These are phyloP conservation scores for Tyria jacobaeae DNA, from an alignment of 2,888 invertebrate species.

Conservation along the genomic window DNA sequence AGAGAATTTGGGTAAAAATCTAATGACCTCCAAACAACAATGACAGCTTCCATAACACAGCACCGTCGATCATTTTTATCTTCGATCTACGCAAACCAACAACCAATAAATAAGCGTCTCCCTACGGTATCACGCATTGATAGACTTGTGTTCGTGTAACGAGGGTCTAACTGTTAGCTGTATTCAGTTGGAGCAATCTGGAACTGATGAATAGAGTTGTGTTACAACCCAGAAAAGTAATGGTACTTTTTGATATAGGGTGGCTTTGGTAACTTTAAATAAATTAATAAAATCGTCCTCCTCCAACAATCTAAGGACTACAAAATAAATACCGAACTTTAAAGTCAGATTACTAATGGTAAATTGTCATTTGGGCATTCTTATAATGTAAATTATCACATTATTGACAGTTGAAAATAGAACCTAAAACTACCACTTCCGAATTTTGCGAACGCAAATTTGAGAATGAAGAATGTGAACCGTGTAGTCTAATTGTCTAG, in stretches of 20 bases:
- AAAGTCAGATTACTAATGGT: too few relatives aligned
- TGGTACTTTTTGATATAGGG: neutral
- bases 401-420: too few relatives aligned
- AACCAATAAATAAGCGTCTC: slow-evolving; percentile 24
- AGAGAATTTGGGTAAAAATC: neutral
- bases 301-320: too few relatives aligned
- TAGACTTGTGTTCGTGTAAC: slow-evolving; percentile 32
- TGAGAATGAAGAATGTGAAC: too few relatives aligned
- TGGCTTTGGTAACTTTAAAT: too few relatives aligned
- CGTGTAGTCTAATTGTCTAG: too few relatives aligned
- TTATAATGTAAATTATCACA: too few relatives aligned
- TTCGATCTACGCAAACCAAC: slow-evolving; percentile 19
- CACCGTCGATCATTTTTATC: slow-evolving; percentile 31
- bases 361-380: too few relatives aligned
- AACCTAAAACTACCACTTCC: too few relatives aligned
- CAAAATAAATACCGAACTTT: too few relatives aligned
- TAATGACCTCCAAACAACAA: neutral
- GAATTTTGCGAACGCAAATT: too few relatives aligned
- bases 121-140: slow-evolving; percentile 32
- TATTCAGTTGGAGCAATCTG: slow-evolving; percentile 22
- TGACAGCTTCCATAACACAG: slow-evolving; percentile 1
- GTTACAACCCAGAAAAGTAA: neutral
- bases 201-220: neutral
- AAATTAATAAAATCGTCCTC: too few relatives aligned
- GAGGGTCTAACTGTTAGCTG: slow-evolving; percentile 24